Evolutionary conservation across 2,797 vertebrate species (phyloP).

Genomic region (Microchirus variegatus): DNA sequence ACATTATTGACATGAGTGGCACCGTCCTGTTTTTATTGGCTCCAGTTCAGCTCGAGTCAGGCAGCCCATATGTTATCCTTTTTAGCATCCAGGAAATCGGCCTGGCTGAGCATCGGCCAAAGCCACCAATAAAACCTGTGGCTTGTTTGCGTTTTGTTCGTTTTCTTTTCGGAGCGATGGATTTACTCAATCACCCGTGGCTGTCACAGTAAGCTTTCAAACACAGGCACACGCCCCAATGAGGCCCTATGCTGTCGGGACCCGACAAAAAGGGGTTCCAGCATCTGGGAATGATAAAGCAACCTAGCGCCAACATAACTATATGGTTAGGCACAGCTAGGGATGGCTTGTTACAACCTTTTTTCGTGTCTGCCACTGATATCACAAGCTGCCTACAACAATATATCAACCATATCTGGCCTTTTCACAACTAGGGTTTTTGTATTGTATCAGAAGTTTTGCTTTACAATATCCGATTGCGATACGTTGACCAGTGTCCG

Average conservation of each 20-base stretch:
- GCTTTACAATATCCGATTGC: no score
- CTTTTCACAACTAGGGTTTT: no score
- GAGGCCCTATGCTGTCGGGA: conserved; percentile 27
- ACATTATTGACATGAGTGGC: conserved; percentile 65
- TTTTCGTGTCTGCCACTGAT: no score
- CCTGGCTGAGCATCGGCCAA: conserved; percentile 19
- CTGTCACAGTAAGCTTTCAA: conserved; percentile 74
- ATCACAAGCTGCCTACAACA: no score
- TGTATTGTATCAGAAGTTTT: no score
- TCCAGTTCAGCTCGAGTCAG: conserved; percentile 36
- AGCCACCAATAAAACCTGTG: conserved; percentile 54
- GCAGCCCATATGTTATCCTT: conserved; percentile 71
- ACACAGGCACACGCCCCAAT: conserved; percentile 47
- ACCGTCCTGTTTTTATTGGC: conserved; percentile 67
- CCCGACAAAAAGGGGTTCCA: conserved; percentile 9
- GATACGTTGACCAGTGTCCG: no score
- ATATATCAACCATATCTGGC: no score
- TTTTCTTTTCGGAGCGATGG: conserved; percentile 64
- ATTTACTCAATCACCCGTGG: conserved; percentile 74
- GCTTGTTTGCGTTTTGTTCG: conserved; percentile 67
- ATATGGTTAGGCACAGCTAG: neutral
- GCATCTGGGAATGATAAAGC: conserved; percentile 70
- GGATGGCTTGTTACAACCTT: no score
- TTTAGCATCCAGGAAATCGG: conserved; percentile 71
- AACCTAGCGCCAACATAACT: conserved; percentile 39